Conservation (phyloP, 2,797 vertebrate genomes). For the Acipenser ruthenus region DNA sequence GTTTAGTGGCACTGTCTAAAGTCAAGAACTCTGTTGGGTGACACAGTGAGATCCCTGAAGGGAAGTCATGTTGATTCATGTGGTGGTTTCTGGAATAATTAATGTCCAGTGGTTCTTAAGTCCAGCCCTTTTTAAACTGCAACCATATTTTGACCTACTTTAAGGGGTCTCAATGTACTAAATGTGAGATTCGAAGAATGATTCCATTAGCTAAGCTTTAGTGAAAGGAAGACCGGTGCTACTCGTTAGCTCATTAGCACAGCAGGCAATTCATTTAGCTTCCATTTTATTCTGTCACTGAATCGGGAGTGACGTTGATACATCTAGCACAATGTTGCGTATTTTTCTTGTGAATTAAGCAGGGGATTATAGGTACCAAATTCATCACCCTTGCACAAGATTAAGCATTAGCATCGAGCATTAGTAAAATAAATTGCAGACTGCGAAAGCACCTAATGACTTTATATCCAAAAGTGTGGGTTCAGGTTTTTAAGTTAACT, state of each 20-base stretch:
- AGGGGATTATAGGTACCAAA: not conserved
- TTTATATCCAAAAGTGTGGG: not conserved
- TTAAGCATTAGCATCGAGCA: slow-evolving; percentile 7
- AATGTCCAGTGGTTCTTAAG: not conserved
- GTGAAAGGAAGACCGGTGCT: too few species aligned
- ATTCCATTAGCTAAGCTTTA: too few species aligned
- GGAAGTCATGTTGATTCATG: not conserved
- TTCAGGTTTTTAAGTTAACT: not conserved
- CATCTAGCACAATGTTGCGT: not conserved
- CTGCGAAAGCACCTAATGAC: slow-evolving; percentile 3
- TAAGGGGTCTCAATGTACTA: too few species aligned
- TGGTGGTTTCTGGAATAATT: not conserved
- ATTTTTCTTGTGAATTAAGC: not conserved
- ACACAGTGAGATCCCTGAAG: too few species aligned
- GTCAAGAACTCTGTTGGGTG: too few species aligned
- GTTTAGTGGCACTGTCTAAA: too few species aligned
- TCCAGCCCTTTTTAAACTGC: slow-evolving; percentile 5
- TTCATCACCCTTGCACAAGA: not conserved
- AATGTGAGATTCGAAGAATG: too few species aligned
- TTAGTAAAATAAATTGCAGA: slow-evolving; percentile 3
- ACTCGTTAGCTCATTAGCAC: slow-evolving; percentile 8
- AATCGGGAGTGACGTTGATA: slow-evolving; percentile 8
- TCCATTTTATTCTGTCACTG: slow-evolving; percentile 1
- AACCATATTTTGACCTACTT: not conserved
- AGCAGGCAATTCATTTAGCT: not conserved